Conservation (phyloP, 2,797 vertebrate genomes). For the Microctenopoma steveboyesi region DNA sequence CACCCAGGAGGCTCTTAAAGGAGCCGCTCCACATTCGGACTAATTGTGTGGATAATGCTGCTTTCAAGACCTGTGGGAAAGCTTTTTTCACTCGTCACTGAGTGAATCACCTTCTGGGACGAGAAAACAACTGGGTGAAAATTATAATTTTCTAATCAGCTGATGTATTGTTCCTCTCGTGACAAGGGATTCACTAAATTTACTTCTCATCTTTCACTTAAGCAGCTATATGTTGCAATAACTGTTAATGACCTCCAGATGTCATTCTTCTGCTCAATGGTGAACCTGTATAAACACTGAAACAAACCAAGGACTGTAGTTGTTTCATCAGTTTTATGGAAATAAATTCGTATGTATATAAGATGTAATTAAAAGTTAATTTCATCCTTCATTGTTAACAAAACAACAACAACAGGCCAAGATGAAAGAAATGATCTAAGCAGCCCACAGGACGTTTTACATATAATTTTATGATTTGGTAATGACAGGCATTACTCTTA, state of each 20-base stretch:
- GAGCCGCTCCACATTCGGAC: constrained; percentile 27
- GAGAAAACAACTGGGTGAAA: no score
- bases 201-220: background rate
- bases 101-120: no score
- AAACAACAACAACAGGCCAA: background rate
- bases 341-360: no score
- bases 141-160: background rate
- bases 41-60: background rate
- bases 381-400: background rate
- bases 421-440: background rate
- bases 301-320: no score
- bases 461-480: background rate
- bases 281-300: background rate
- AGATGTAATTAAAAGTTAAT: background rate
- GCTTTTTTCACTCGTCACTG: background rate
- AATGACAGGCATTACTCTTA: background rate
- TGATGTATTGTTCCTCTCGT: background rate
- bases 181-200: background rate
- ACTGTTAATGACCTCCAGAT: constrained; percentile 52
- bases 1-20: constrained; percentile 81
- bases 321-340: no score
- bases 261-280: constrained; percentile 40
- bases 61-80: constrained; percentile 19
- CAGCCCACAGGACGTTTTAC: background rate
- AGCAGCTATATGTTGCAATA: constrained; percentile 37